Conservation (phyloP, 2,888 invertebrate species). For the Drosophila helvetica region DNA sequence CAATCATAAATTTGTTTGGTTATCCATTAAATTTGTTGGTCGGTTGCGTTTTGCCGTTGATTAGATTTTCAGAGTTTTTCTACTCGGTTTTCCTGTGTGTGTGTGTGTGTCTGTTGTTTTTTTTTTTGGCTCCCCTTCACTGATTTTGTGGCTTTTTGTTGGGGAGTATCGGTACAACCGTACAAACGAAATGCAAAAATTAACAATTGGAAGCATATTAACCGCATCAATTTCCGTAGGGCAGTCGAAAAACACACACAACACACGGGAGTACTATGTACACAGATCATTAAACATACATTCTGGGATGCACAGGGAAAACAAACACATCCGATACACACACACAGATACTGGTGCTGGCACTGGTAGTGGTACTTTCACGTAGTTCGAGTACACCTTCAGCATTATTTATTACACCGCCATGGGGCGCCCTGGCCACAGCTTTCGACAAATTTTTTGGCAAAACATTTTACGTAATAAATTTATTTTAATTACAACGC, state of each 20-base stretch:
- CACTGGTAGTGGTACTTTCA: slow-evolving; percentile 5
- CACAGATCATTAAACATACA: slow-evolving; percentile 69
- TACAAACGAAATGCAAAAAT: slow-evolving; percentile 44
- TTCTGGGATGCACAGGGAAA: slow-evolving; percentile 26
- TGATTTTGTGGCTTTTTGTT: slow-evolving; percentile 20
- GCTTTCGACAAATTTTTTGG: slow-evolving; percentile 78
- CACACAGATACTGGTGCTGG: slow-evolving; percentile 25
- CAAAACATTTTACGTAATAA: slow-evolving; percentile 78
- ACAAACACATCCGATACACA: slow-evolving; percentile 5
- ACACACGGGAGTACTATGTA: not conserved
- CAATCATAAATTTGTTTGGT: slow-evolving; percentile 33
- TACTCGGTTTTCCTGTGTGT: not conserved
- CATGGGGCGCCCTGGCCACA: slow-evolving; percentile 45
- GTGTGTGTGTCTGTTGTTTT: slow-evolving; percentile 18
- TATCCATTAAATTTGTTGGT: slow-evolving; percentile 42
- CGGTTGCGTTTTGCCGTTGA: slow-evolving; percentile 38
- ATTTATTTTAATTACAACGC: slow-evolving; percentile 77
- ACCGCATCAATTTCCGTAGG: slow-evolving; percentile 60
- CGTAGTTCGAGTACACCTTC: slow-evolving; percentile 22
- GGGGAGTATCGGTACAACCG: not conserved
- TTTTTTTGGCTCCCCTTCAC: slow-evolving; percentile 12
- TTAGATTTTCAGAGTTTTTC: slow-evolving; percentile 28
- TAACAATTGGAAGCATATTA: slow-evolving; percentile 61
- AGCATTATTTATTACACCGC: slow-evolving; percentile 68
- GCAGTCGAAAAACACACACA: slow-evolving; percentile 20